phyloP scores from a whole-genome alignment of 1,140 invertebrate genomes.

The Sitophilus oryzae region DNA sequence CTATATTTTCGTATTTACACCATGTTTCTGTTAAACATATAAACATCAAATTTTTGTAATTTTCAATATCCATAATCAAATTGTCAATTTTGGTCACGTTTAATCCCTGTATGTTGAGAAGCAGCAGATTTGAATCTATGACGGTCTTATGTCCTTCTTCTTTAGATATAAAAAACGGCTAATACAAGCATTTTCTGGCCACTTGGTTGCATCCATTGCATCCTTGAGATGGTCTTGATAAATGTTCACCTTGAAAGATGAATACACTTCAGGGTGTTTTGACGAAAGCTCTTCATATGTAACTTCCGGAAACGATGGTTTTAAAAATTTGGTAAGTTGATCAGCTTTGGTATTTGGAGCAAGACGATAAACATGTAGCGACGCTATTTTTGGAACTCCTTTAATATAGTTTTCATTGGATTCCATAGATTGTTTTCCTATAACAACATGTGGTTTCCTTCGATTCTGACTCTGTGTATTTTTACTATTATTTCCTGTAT shows the following conservation, averaged over 20 bases:
- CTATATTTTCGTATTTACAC: too few species aligned
- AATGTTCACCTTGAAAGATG: conserved; percentile 13
- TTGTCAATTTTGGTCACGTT: too few species aligned
- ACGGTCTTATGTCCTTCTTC: too few species aligned
- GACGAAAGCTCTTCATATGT: conserved; percentile 7
- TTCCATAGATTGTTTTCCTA: not conserved
- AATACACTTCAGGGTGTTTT: conserved; percentile 5
- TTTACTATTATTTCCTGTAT: too few species aligned
- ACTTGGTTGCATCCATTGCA: conserved; percentile 4
- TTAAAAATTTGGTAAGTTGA: not conserved
- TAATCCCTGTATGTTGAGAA: too few species aligned
- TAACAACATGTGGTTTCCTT: not conserved
- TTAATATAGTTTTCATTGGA: not conserved
- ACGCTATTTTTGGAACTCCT: not conserved
- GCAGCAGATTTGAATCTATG: too few species aligned
- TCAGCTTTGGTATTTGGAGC: conserved; percentile 7
- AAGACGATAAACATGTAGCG: not conserved
- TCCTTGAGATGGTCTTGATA: conserved; percentile 6
- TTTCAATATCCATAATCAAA: too few species aligned
- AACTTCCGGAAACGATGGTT: conserved; percentile 6
- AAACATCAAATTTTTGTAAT: too few species aligned
- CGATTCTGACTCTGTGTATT: too few species aligned
- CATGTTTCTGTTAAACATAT: too few species aligned
- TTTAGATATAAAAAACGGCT: not conserved
- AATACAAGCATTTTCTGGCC: conserved; percentile 9